Base-by-base conservation (phyloP, 2,797 vertebrate species). In the Sebastes taczanowskii region DNA sequence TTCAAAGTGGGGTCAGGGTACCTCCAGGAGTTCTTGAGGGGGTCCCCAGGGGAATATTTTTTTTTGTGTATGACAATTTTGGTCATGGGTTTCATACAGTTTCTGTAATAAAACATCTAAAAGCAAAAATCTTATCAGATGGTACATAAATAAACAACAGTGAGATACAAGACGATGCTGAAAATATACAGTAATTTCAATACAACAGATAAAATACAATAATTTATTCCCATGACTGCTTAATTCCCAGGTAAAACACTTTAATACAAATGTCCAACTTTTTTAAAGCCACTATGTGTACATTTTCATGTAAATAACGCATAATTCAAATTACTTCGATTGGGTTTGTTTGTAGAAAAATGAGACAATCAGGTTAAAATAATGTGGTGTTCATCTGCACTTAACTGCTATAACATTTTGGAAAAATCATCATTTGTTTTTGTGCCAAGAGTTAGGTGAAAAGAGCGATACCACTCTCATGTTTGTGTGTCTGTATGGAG, bases 41-140 rank as follows among this genome's bases (percentile, higher is more conserved):
- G 18, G 46, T 49, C 18, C 16, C 0, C 7, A 49, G 18, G 46
- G 16, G 42, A 46, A 2, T 18, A 0, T 1, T 2, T 46, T 2
- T 18, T 49, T 49, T 49, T 49, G 18, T 49, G 16, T 49, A 49
- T 49, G 46, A 49, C 46, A 49, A 18, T 49, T 49, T 49, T 49
- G 14, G 38, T 16, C 46, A 49, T 49, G 46, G 46, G 18, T 49
- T 49, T 49, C 16, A 49, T 49, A 49, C 0, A 49, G 0, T 49
- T 49, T 20, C 46, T 49, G 7, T 49, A 4, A 20, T 49, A 49
- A 49, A 49, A 49, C 46, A 18, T 49, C 16, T 49, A 49, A 49
- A 46, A 46, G 16, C 16, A 46, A 46, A 46, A 46, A 46, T 3
- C 1, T 3, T 1, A 42, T 42, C 38, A 42, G 0, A 42, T 42